Evolutionary conservation across 1,140 invertebrate species (phyloP).

Genomic region (Apis florea): DNA sequence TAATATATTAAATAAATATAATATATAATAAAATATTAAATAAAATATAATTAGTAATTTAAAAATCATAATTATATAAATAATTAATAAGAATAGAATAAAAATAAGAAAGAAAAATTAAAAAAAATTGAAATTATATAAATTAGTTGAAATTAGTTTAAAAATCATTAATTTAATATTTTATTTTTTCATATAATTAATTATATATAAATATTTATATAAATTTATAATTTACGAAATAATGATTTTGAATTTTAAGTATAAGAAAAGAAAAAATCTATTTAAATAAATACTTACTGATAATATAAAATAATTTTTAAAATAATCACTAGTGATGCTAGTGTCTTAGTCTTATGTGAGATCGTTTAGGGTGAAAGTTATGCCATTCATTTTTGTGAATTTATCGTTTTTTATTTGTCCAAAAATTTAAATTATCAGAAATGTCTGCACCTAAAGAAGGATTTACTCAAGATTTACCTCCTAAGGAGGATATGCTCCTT

Average conservation of each 20-base stretch:
- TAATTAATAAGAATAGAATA: not conserved
- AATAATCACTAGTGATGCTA: not conserved
- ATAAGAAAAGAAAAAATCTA: not conserved
- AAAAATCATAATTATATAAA: not conserved
- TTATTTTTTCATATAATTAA: not conserved
- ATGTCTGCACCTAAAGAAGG: not conserved
- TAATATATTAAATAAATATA: not conserved
- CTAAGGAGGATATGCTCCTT: slow-evolving; percentile 47
- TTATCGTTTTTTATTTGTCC: not conserved
- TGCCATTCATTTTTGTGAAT: not conserved
- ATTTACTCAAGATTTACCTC: slow-evolving; percentile 50
- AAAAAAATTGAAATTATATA: too few relatives aligned
- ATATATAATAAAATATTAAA: not conserved
- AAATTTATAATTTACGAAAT: not conserved
- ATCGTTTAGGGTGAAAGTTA: not conserved
- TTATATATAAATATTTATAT: not conserved
- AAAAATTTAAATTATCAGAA: not conserved
- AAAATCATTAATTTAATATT: not conserved
- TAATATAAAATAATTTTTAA: not conserved
- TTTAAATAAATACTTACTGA: not conserved
- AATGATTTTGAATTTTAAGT: not conserved
- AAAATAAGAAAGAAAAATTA: not conserved
- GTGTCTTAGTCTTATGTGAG: not conserved
- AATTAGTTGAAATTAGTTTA: not conserved
- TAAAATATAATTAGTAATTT: not conserved